A percentile compares a stretch with the other conserved stretches of the same genome.
phyloP scores from a whole-genome alignment of 2,888 invertebrate genomes.

The Macrosoma leucophasiata region DNA sequence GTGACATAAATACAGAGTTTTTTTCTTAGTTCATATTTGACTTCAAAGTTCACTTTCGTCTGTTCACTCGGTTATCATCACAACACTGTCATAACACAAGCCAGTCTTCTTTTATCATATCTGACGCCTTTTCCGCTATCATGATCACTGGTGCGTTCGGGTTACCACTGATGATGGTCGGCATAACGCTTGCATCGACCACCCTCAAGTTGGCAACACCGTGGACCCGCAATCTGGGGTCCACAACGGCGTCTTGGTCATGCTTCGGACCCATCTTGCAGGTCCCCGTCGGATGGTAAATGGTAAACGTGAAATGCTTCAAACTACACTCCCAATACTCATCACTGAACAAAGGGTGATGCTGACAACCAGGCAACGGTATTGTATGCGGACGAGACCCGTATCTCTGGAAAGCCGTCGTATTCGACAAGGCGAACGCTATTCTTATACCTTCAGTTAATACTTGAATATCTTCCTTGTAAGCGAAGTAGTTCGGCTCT shows the following conservation, averaged over 20 bases:
- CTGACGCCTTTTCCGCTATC: slow-evolving; percentile 93
- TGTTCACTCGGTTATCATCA: slow-evolving; percentile 15
- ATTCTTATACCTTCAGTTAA: slow-evolving; percentile 90
- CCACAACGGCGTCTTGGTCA: slow-evolving; percentile 87
- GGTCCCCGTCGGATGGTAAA: slow-evolving; percentile 90
- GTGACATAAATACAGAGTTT: slow-evolving; percentile 37
- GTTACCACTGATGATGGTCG: slow-evolving; percentile 90
- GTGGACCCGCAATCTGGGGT: slow-evolving; percentile 84
- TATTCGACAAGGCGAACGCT: slow-evolving; percentile 86
- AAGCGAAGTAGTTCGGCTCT: slow-evolving; percentile 94
- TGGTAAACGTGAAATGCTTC: slow-evolving; percentile 87
- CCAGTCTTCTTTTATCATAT: slow-evolving; percentile 93
- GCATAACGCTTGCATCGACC: slow-evolving; percentile 92
- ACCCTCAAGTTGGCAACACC: slow-evolving; percentile 86
- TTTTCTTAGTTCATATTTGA: slow-evolving; percentile 27
- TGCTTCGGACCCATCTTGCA: slow-evolving; percentile 90
- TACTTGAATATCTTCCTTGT: slow-evolving; percentile 86
- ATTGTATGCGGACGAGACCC: slow-evolving; percentile 86
- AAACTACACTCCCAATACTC: slow-evolving; percentile 92
- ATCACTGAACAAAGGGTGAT: slow-evolving; percentile 82
- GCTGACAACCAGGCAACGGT: slow-evolving; percentile 88
- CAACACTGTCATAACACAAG: slow-evolving; percentile 68
- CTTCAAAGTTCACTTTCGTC: slow-evolving; percentile 10
- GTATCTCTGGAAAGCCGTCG: slow-evolving; percentile 86
- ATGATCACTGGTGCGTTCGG: slow-evolving; percentile 93